Evolutionary conservation across 2,113 vertebrate genomes (phyloP), one percentile per base, ranked within the genome.

Genomic region (Glaucidium brasilianum): DNA sequence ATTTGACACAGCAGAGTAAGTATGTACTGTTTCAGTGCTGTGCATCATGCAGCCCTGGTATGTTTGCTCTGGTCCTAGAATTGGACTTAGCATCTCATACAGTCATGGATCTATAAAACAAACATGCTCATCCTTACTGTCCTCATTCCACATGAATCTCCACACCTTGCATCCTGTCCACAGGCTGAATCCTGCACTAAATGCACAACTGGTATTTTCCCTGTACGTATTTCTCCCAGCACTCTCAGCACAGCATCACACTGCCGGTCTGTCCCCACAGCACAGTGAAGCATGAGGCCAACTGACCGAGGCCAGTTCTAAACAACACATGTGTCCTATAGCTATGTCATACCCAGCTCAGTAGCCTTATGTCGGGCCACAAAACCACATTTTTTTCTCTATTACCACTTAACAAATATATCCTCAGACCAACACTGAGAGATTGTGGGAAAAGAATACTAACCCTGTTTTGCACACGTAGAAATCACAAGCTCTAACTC

Each of bases 1-100:
- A 53, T 90, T 96, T 96, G 93, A 91, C 77, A 96, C 49, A 90
- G 84, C 90, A 75, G 43, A 79, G 39, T 50, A 81, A 94, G 91
- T 56, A 79, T 62, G 91, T 34, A 52, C 80, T 9, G 4, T 90
- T 94, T 85, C 93, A 93, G 62, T 53, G 32, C 84, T 4, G 66
- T 71, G 63, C 91, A 91, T 80, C 67, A 10, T 37, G 68, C 5
- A 1, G 85, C 41, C 30, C 5, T 15, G 16, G 37, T 74, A 35
- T 2, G 0, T 35, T 89, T 2, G 0, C 66, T 75, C 53, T 53
- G 58, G 66, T 52, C 78, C 53, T 76, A 56, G 76, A 71, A 43
- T 6, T 74, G 84, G 49, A 35, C 30, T 75, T 39, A 35, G 8
- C 23, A 34, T 27, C 69, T 82, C 62, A 30, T 27, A 34, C 16